phyloP scores from a whole-genome alignment of 1,140 invertebrate species.

The Microplitis mediator region DNA sequence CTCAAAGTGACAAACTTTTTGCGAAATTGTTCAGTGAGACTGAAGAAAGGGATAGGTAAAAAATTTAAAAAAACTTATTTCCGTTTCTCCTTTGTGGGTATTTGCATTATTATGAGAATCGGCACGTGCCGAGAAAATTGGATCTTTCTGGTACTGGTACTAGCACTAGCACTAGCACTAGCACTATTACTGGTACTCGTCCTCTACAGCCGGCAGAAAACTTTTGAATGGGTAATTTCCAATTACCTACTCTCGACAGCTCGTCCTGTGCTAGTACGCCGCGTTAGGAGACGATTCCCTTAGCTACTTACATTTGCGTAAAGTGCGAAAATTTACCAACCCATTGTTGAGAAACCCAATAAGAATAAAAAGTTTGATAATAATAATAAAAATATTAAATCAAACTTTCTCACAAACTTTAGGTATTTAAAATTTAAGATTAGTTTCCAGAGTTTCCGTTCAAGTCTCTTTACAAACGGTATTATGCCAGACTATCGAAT shows the following conservation, averaged over 20 bases:
- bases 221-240: constrained; percentile 37
- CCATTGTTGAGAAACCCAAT: neutral
- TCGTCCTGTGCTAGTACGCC: neutral
- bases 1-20: no score
- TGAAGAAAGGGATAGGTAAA: constrained; percentile 18
- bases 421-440: neutral
- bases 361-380: neutral
- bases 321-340: constrained; percentile 14
- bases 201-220: neutral
- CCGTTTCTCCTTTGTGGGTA: constrained; percentile 20
- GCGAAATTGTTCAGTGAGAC: no score
- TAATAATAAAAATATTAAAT: neutral
- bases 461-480: no score
- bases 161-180: no score
- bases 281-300: neutral
- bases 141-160: constrained; percentile 27
- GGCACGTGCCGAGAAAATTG: constrained; percentile 30
- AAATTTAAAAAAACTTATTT: constrained; percentile 35
- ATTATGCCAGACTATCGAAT: no score
- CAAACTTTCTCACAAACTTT: neutral
- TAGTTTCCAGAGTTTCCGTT: no score
- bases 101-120: constrained; percentile 37
- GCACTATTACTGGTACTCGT: no score
- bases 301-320: constrained; percentile 18
- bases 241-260: constrained; percentile 32